These are phyloP conservation scores for Scaptomyza flava DNA, from an alignment of 2,888 invertebrate species.

Conservation along the genomic window DNA sequence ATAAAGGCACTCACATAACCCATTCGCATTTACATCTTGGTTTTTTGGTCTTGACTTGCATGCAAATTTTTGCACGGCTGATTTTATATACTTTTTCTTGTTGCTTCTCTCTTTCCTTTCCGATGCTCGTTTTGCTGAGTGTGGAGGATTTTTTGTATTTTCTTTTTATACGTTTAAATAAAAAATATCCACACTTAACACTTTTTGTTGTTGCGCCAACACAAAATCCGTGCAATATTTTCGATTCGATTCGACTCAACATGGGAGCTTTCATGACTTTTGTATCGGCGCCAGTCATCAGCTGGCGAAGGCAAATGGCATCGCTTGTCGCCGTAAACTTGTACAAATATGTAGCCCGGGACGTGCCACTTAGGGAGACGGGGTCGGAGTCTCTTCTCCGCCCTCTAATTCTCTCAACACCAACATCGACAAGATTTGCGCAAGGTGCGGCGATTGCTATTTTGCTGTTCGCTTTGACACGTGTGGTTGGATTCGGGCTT, in stretches of 20 bases:
- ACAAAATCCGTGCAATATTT: slow-evolving; percentile 61
- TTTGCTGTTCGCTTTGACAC: slow-evolving; percentile 71
- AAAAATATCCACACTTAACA: slow-evolving; percentile 77
- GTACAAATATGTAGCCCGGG: slow-evolving; percentile 72
- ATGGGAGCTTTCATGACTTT: slow-evolving; percentile 69
- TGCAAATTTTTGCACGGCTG: slow-evolving; percentile 73
- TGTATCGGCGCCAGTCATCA: slow-evolving; percentile 77
- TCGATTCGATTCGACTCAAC: slow-evolving; percentile 18
- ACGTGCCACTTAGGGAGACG: slow-evolving; percentile 69
- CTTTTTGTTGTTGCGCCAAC: slow-evolving; percentile 71
- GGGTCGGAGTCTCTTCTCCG: background rate
- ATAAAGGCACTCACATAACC: slow-evolving; percentile 5
- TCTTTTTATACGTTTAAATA: slow-evolving; percentile 68
- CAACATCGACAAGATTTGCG: slow-evolving; percentile 63
- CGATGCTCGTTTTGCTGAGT: slow-evolving; percentile 52
- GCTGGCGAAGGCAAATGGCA: slow-evolving; percentile 74
- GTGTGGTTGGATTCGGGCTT: slow-evolving; percentile 49
- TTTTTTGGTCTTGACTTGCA: slow-evolving; percentile 70
- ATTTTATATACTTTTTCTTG: slow-evolving; percentile 37
- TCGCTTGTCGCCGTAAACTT: slow-evolving; percentile 78
- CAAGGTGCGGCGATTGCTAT: slow-evolving; percentile 66
- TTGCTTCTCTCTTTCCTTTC: slow-evolving; percentile 31
- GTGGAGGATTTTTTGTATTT: slow-evolving; percentile 23
- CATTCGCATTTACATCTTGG: slow-evolving; percentile 52
- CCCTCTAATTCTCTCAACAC: slow-evolving; percentile 20